Conservation (phyloP, 2,888 invertebrate species). For the Leucophora obtusa region DNA sequence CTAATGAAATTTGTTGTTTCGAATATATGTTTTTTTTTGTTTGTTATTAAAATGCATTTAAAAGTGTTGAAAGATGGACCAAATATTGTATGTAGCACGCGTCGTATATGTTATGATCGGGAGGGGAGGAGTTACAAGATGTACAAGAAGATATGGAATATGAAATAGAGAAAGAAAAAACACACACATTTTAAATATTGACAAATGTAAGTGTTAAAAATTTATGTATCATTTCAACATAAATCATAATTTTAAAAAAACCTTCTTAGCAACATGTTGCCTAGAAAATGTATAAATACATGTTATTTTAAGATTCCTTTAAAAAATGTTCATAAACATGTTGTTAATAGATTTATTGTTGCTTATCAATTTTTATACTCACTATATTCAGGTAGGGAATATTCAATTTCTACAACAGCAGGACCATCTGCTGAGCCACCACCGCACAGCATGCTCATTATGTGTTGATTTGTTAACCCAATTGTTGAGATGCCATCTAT, state of each 20-base stretch:
- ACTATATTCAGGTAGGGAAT: slow-evolving; percentile 90
- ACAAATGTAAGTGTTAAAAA: slow-evolving; percentile 57
- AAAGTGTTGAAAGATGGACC: slow-evolving; percentile 55
- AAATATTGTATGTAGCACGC: slow-evolving; percentile 25
- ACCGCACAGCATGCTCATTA: slow-evolving; percentile 85
- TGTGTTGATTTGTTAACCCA: slow-evolving; percentile 87
- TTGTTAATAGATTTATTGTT: not conserved
- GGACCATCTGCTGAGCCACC: slow-evolving; percentile 81
- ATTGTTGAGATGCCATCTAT: slow-evolving; percentile 90
- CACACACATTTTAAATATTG: slow-evolving; percentile 29
- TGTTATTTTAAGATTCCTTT: not conserved
- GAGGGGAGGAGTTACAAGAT: slow-evolving; percentile 25
- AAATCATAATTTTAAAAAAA: not conserved
- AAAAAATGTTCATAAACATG: slow-evolving; percentile 8
- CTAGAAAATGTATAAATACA: not conserved
- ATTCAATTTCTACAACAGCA: slow-evolving; percentile 90
- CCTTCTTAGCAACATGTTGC: slow-evolving; percentile 26
- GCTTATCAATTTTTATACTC: slow-evolving; percentile 74
- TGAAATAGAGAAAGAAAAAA: slow-evolving; percentile 30
- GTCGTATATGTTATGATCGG: slow-evolving; percentile 17
- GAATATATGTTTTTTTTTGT: slow-evolving; percentile 21
- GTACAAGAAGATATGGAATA: slow-evolving; percentile 1
- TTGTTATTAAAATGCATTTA: slow-evolving; percentile 26
- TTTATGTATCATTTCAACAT: slow-evolving; percentile 47
- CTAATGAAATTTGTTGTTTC: slow-evolving; percentile 72